phyloP scores from a whole-genome alignment of 2,113 vertebrate species.

The Dolichallabes microphthalmus region DNA sequence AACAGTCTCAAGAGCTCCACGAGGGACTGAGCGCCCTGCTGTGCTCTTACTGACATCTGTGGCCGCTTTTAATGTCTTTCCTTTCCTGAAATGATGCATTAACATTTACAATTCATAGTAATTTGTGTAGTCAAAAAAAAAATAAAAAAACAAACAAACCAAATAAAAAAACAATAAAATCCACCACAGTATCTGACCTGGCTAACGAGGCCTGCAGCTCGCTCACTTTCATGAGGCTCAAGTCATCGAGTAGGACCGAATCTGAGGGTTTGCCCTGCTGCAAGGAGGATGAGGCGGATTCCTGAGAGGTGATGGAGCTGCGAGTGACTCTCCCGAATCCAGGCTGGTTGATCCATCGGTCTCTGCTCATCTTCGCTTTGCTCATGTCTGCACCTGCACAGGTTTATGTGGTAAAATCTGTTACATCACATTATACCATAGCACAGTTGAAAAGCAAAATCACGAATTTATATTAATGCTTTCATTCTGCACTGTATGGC shows the following conservation, averaged over 20 bases:
- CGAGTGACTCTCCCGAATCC: slow-evolving; percentile 61
- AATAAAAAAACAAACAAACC: too few species aligned
- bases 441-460: background rate
- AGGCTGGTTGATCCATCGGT: slow-evolving; percentile 56
- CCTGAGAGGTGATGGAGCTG: slow-evolving; percentile 54
- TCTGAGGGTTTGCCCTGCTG: slow-evolving; percentile 59
- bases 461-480: background rate
- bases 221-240: slow-evolving; percentile 70
- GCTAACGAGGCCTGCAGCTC: slow-evolving; percentile 45
- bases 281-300: slow-evolving; percentile 44
- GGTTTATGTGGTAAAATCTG: background rate
- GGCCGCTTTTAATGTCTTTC: slow-evolving; percentile 34
- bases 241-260: slow-evolving; percentile 62
- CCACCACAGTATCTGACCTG: slow-evolving; percentile 56
- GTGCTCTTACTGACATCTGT: slow-evolving; percentile 8
- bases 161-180: too few species aligned
- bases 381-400: slow-evolving; percentile 66
- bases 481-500: too few species aligned
- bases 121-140: background rate
- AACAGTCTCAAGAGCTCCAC: slow-evolving; percentile 66
- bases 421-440: background rate
- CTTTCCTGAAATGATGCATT: slow-evolving; percentile 54
- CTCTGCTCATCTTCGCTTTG: slow-evolving; percentile 59
- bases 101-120: background rate
- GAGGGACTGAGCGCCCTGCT: slow-evolving; percentile 23